These are phyloP conservation scores for Harpalus rufipes DNA, from an alignment of 2,888 invertebrate species.

Conservation along the genomic window DNA sequence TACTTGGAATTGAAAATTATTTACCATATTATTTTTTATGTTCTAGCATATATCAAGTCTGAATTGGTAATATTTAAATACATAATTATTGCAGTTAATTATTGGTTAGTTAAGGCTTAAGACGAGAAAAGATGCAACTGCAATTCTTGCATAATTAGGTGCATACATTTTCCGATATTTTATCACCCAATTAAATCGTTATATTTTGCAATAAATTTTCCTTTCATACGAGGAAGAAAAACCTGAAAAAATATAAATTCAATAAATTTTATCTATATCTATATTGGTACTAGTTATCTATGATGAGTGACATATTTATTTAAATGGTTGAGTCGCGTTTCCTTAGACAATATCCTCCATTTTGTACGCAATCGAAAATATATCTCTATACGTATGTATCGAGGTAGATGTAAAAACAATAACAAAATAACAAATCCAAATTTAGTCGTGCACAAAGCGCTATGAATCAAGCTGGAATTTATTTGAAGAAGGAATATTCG, in stretches of 20 bases:
- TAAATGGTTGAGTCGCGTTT: background rate
- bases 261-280: constrained; percentile 4
- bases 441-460: constrained; percentile 32
- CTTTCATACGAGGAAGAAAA: background rate
- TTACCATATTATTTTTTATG: background rate
- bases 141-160: background rate
- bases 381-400: background rate
- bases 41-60: background rate
- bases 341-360: background rate
- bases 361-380: background rate
- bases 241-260: background rate
- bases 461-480: constrained; percentile 38
- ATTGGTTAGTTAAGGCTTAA: background rate
- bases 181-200: background rate
- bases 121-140: background rate
- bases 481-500: constrained; percentile 48
- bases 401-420: constrained; percentile 13
- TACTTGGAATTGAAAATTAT: background rate
- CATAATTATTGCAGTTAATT: background rate
- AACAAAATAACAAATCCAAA: constrained; percentile 41
- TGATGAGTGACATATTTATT: background rate
- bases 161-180: background rate
- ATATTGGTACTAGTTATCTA: background rate
- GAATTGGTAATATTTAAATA: background rate
- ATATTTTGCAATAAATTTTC: background rate